phyloP scores from a whole-genome alignment of 1,140 invertebrate species.

The Lepidurus arcticus region DNA sequence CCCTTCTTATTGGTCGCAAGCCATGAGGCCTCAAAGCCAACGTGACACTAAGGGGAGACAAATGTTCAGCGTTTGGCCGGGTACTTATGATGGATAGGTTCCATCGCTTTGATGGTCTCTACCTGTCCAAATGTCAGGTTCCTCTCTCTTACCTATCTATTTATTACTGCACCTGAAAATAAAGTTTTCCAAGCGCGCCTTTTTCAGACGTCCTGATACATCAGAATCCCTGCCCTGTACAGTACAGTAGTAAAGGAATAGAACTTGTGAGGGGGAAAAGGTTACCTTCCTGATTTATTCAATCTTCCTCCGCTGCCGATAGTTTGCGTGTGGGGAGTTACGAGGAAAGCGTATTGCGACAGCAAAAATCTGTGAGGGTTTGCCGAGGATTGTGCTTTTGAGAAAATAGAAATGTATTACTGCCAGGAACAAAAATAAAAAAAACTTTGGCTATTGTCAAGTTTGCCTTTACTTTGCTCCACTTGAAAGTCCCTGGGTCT shows the following conservation, averaged over 20 bases:
- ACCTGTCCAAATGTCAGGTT: slow-evolving; percentile 18
- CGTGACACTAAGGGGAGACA: neutral
- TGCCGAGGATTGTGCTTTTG: too few relatives aligned
- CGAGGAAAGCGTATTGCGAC: too few relatives aligned
- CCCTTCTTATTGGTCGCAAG: neutral
- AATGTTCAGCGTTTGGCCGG: neutral
- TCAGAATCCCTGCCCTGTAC: neutral
- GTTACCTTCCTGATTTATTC: neutral
- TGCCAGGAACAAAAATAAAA: too few relatives aligned
- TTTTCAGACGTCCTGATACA: neutral
- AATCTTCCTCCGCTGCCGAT: neutral
- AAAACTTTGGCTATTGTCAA: too few relatives aligned
- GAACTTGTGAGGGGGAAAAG: neutral
- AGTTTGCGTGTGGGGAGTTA: neutral
- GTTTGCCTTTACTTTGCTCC: neutral
- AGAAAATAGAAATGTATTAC: too few relatives aligned
- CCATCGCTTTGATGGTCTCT: slow-evolving; percentile 21
- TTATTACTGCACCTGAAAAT: neutral
- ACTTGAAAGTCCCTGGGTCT: neutral
- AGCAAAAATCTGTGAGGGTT: neutral
- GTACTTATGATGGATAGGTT: slow-evolving; percentile 14
- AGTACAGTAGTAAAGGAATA: neutral
- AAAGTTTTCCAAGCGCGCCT: neutral
- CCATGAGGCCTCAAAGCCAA: neutral
- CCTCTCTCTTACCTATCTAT: slow-evolving; percentile 7